Evolutionary conservation across 2,888 invertebrate species (phyloP).

Genomic region (Cacoxenus indagator): DNA sequence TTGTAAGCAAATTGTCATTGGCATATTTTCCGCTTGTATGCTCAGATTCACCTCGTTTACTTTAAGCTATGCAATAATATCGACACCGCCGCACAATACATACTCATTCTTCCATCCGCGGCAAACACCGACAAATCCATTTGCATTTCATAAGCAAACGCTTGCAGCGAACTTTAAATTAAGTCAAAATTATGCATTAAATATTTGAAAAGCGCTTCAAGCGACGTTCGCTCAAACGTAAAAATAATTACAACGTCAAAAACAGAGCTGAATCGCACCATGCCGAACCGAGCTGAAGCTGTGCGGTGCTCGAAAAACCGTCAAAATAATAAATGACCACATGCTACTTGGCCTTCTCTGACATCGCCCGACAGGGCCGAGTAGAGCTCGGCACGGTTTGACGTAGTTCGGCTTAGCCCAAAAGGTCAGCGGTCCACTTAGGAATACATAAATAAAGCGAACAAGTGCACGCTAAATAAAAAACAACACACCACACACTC

Average conservation of each 20-base stretch:
- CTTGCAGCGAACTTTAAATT: slow-evolving; percentile 1
- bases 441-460: not conserved
- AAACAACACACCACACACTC: too few species aligned
- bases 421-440: not conserved
- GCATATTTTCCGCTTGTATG: slow-evolving; percentile 10
- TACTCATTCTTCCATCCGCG: too few species aligned
- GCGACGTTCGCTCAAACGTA: slow-evolving; percentile 33
- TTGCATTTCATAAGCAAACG: not conserved
- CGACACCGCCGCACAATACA: not conserved
- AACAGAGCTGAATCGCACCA: too few species aligned
- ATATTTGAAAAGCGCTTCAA: not conserved
- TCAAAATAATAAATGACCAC: slow-evolving; percentile 54
- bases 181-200: slow-evolving; percentile 15
- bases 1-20: slow-evolving; percentile 18
- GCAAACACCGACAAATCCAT: not conserved
- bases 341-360: slow-evolving; percentile 16
- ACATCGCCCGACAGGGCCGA: not conserved
- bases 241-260: slow-evolving; percentile 58
- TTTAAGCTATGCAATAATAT: not conserved
- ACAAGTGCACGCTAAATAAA: not conserved
- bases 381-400: not conserved
- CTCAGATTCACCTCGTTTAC: not conserved
- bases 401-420: not conserved
- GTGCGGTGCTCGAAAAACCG: not conserved
- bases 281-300: not conserved